phyloP scores from a whole-genome alignment of 2,797 vertebrate genomes.

The Crocidura indochinensis region DNA sequence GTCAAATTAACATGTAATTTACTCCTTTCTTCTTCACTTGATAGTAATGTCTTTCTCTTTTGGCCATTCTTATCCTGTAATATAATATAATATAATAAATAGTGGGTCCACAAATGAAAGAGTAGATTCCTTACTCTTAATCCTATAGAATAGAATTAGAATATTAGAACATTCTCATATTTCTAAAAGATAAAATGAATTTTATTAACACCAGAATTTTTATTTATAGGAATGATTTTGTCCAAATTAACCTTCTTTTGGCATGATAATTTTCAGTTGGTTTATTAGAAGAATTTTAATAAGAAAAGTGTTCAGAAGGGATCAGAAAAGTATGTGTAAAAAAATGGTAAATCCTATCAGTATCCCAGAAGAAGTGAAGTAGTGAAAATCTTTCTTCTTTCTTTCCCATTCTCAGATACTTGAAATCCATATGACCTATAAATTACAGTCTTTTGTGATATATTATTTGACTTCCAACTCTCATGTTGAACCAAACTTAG shows the following conservation, averaged over 20 bases:
- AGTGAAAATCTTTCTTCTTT: not conserved
- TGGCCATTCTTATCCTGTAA: slow-evolving; percentile 22
- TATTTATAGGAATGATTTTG: slow-evolving; percentile 19
- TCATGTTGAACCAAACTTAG: not conserved
- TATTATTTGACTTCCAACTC: no score
- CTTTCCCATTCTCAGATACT: not conserved
- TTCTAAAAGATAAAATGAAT: slow-evolving; percentile 40
- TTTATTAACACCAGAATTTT: not conserved
- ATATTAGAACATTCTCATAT: slow-evolving; percentile 21
- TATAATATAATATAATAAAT: slow-evolving; percentile 13
- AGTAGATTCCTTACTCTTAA: slow-evolving; percentile 46
- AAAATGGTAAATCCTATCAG: not conserved
- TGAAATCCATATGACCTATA: no score
- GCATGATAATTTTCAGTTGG: not conserved
- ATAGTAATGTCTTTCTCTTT: slow-evolving; percentile 72
- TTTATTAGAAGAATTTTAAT: not conserved
- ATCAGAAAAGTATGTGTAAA: not conserved
- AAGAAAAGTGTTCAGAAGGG: slow-evolving; percentile 3
- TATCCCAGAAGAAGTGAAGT: not conserved
- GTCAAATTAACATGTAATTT: slow-evolving; percentile 84
- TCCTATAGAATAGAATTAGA: not conserved
- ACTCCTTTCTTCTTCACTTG: slow-evolving; percentile 78
- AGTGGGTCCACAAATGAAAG: slow-evolving; percentile 70
- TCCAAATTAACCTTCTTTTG: slow-evolving; percentile 31
- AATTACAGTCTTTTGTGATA: not conserved